These are phyloP conservation scores for Epinephelus coioides DNA, from an alignment of 2,797 vertebrate species.

Conservation along the genomic window DNA sequence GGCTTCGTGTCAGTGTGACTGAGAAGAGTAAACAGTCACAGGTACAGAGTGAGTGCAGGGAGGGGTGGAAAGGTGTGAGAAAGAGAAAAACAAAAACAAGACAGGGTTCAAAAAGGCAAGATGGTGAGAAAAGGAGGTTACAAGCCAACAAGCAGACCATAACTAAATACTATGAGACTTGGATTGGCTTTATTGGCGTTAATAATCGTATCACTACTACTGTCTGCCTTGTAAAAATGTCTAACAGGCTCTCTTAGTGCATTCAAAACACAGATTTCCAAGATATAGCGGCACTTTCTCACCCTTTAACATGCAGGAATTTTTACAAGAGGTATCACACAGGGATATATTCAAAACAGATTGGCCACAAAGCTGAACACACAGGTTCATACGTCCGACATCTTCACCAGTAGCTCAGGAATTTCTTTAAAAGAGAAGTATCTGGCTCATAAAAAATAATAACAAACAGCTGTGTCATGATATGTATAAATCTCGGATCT, in stretches of 20 bases:
- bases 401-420: constrained; percentile 22
- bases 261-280: constrained; percentile 19
- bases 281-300: constrained; percentile 5
- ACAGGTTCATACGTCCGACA: constrained; percentile 24
- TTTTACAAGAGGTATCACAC: constrained; percentile 54
- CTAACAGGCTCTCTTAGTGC: not conserved
- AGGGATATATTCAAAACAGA: constrained; percentile 44
- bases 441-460: constrained; percentile 35
- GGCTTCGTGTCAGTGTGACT: constrained; percentile 58
- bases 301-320: constrained; percentile 48
- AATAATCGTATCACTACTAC: constrained; percentile 32
- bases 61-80: constrained; percentile 29
- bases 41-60: constrained; percentile 53
- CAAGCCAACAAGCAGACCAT: constrained; percentile 38
- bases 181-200: constrained; percentile 23
- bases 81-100: constrained; percentile 31
- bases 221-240: constrained; percentile 1
- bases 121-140: constrained; percentile 16
- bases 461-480: constrained; percentile 8
- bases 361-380: constrained; percentile 28
- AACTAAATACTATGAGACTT: constrained; percentile 11
- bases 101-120: constrained; percentile 13
- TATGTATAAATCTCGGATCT: not conserved
- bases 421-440: constrained; percentile 32
- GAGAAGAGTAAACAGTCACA: constrained; percentile 74